Evolutionary conservation across 2,113 vertebrate species (phyloP).

Genomic region (Todiramphus saurophagus): DNA sequence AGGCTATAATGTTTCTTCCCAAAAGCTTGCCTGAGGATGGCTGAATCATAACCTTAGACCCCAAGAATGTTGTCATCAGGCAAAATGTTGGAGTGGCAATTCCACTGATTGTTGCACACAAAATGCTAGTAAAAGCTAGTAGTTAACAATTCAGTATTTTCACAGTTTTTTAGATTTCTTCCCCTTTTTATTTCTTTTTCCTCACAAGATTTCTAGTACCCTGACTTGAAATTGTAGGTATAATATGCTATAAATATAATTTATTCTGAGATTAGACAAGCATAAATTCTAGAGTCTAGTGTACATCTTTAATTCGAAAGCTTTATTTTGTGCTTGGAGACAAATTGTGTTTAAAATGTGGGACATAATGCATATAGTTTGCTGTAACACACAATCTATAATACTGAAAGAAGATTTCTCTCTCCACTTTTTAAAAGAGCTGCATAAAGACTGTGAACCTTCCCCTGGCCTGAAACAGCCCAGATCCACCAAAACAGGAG

Average conservation of each 20-base stretch:
- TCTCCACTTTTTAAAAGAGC: background rate
- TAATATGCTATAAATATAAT: background rate
- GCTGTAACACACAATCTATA: background rate
- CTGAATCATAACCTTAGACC: background rate
- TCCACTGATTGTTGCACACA: background rate
- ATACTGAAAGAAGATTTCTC: background rate
- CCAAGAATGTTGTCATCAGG: background rate
- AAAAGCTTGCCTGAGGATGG: background rate
- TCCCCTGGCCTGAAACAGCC: background rate
- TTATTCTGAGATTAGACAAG: background rate
- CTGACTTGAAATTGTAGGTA: background rate
- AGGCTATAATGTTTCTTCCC: background rate
- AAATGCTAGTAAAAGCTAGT: background rate
- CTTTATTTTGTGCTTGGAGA: background rate
- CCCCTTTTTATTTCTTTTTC: background rate
- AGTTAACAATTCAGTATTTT: background rate
- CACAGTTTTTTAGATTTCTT: rapidly evolving
- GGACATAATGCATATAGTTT: background rate
- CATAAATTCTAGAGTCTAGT: background rate
- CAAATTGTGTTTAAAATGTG: background rate
- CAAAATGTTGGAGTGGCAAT: background rate
- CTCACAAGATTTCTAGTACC: background rate
- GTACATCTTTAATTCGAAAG: background rate
- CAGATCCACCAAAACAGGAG: background rate
- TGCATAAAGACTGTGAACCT: background rate